These are phyloP conservation scores for Amblyornis subalaris DNA, from an alignment of 2,113 vertebrate species.

Conservation along the genomic window DNA sequence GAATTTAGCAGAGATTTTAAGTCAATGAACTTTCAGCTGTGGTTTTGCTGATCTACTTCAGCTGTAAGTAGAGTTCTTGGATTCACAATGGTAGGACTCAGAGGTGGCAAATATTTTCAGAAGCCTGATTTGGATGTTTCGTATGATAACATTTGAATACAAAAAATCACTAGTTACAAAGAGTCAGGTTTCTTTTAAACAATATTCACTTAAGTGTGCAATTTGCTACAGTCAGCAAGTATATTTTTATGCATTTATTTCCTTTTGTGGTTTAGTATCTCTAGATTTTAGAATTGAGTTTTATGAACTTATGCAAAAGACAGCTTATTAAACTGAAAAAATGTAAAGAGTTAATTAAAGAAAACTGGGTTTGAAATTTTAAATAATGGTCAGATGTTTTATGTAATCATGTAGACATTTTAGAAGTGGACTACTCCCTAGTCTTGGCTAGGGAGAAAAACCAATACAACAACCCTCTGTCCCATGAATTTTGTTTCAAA, in stretches of 20 bases:
- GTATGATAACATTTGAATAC: neutral
- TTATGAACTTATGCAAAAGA: neutral
- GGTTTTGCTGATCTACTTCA: neutral
- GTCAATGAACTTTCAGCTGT: neutral
- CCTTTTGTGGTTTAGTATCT: neutral
- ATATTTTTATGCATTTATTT: neutral
- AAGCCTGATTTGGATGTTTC: neutral
- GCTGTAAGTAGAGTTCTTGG: neutral
- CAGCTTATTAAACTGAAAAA: neutral
- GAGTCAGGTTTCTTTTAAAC: neutral
- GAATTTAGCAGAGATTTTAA: neutral
- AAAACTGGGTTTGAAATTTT: neutral
- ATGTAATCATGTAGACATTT: neutral
- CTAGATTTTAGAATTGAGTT: neutral
- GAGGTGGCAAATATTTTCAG: neutral
- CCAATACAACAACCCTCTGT: accelerated
- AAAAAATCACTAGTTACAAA: neutral
- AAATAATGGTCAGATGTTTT: neutral
- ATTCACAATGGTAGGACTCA: neutral
- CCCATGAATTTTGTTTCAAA: neutral
- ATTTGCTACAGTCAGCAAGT: neutral
- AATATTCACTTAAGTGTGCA: neutral
- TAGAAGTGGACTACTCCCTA: neutral
- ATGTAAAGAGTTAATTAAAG: neutral
- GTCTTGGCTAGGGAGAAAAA: neutral